Conservation (phyloP, 2,888 invertebrate genomes). For the Thecocarcelia acutangulata region DNA sequence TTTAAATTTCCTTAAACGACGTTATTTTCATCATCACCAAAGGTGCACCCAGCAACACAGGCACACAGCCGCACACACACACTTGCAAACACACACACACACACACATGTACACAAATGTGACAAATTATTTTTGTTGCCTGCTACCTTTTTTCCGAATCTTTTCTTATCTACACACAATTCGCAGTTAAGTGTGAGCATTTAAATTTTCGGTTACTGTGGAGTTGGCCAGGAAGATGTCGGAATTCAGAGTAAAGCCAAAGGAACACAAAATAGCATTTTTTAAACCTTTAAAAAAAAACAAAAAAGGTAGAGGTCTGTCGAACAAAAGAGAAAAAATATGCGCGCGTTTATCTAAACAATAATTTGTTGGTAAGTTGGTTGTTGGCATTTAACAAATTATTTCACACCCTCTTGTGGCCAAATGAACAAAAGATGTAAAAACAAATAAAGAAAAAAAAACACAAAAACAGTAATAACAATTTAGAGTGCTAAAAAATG, state of each 20-base stretch:
- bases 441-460: conserved; percentile 22
- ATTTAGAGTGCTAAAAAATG: conserved; percentile 22
- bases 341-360: conserved; percentile 66
- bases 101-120: too few species aligned
- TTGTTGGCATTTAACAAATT: conserved; percentile 72
- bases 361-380: conserved; percentile 74
- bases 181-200: conserved; percentile 81
- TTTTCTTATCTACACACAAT: conserved; percentile 76
- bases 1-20: conserved; percentile 58
- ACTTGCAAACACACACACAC: too few species aligned
- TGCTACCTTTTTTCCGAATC: conserved; percentile 65
- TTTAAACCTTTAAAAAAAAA: conserved; percentile 73
- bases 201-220: conserved; percentile 72
- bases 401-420: conserved; percentile 72
- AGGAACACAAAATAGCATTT: not conserved
- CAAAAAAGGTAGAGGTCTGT: conserved; percentile 42
- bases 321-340: conserved; percentile 47
- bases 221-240: conserved; percentile 50
- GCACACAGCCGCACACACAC: not conserved
- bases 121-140: conserved; percentile 43
- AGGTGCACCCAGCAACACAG: conserved; percentile 42
- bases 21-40: conserved; percentile 63
- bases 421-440: conserved; percentile 60
- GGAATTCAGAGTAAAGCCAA: conserved; percentile 41
- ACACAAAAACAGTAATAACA: conserved; percentile 13